Evolutionary conservation across 1,140 invertebrate species (phyloP).

Genomic region (Leptopilina boulardi): DNA sequence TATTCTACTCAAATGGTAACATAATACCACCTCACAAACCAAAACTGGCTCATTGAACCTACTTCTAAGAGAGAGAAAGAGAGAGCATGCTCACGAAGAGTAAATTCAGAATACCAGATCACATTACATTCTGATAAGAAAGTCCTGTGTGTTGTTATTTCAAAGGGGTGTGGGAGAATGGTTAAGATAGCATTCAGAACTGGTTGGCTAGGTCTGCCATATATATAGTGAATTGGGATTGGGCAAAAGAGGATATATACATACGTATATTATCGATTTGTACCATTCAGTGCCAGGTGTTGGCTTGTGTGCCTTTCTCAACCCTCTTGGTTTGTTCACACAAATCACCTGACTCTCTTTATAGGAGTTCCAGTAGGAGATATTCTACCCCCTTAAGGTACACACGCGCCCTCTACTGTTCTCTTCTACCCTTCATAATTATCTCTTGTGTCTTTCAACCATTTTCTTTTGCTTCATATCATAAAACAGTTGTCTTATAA

Average conservation of each 20-base stretch:
- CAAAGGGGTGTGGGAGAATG: constrained; percentile 11
- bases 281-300: constrained; percentile 71
- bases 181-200: constrained; percentile 42
- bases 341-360: constrained; percentile 28
- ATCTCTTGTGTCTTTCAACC: no score
- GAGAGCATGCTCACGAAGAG: background rate
- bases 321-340: constrained; percentile 12
- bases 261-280: constrained; percentile 65
- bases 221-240: constrained; percentile 34
- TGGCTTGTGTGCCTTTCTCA: constrained; percentile 51
- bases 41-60: constrained; percentile 3
- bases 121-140: constrained; percentile 7
- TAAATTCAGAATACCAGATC: constrained; percentile 5
- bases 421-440: background rate
- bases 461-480: background rate
- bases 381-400: constrained; percentile 10
- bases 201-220: constrained; percentile 42
- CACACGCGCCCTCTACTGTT: background rate
- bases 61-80: background rate
- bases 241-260: constrained; percentile 46
- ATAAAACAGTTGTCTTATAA: background rate
- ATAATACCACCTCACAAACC: background rate
- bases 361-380: constrained; percentile 22
- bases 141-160: constrained; percentile 1
- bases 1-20: background rate